These are phyloP conservation scores for Drosophila meridiana DNA, from an alignment of 2,888 invertebrate genomes.

Conservation along the genomic window DNA sequence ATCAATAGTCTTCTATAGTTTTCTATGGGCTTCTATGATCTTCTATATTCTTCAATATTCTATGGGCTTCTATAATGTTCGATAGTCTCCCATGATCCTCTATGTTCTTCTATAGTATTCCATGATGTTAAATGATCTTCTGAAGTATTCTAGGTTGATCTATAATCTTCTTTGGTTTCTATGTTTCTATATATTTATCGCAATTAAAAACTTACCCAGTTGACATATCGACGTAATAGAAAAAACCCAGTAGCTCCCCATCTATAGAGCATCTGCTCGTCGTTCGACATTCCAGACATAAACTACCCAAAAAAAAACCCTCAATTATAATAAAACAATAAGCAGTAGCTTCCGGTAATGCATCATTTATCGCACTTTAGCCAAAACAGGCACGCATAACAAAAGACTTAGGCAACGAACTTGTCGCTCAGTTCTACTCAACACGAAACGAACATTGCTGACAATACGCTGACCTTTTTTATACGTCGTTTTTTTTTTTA, in stretches of 20 bases:
- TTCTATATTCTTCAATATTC: no score
- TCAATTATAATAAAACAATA: not conserved
- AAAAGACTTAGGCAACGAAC: slow-evolving; percentile 77
- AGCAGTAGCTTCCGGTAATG: slow-evolving; percentile 61
- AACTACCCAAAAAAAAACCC: not conserved
- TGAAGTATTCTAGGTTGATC: not conserved
- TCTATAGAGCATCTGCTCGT: not conserved
- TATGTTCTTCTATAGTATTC: not conserved
- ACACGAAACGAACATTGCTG: slow-evolving; percentile 16
- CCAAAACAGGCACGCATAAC: slow-evolving; percentile 40
- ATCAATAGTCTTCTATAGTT: no score
- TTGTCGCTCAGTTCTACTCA: slow-evolving; percentile 42
- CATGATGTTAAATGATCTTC: not conserved
- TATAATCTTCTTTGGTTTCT: not conserved
- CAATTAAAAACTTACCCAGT: not conserved
- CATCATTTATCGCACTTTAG: slow-evolving; percentile 29
- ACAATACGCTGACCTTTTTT: slow-evolving; percentile 44
- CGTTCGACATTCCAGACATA: not conserved
- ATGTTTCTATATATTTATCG: no score
- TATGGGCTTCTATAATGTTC: not conserved
- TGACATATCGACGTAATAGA: not conserved
- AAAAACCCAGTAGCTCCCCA: not conserved
- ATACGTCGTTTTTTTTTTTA: not conserved
- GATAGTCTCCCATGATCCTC: not conserved
- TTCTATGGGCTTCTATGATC: no score